phyloP scores from a whole-genome alignment of 2,888 invertebrate genomes.

The Nemapogon koenigi region DNA sequence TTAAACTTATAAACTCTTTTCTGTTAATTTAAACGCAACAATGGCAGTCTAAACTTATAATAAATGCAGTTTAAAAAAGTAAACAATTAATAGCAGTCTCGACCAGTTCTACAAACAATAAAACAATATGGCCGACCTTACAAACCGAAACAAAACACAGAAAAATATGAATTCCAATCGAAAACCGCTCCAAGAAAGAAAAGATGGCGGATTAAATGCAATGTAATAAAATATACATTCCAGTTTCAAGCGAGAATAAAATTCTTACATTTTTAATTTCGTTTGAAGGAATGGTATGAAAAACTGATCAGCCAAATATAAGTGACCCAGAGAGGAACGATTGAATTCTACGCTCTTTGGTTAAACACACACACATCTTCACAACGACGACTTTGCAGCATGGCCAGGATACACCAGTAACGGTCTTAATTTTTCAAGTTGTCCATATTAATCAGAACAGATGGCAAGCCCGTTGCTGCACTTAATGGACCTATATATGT shows the following conservation, averaged over 20 bases:
- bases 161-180: conserved; percentile 65
- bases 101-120: conserved; percentile 50
- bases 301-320: too few species aligned
- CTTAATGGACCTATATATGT: too few species aligned
- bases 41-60: conserved; percentile 20
- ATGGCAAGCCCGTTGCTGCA: too few species aligned
- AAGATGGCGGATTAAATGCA: conserved; percentile 64
- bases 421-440: too few species aligned
- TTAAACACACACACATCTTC: too few species aligned
- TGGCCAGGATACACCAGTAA: too few species aligned
- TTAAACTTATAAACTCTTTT: too few species aligned
- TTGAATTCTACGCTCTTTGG: too few species aligned
- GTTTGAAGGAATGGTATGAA: conserved; percentile 47
- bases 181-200: conserved; percentile 54
- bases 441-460: too few species aligned
- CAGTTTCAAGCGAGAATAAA: conserved; percentile 57
- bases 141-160: conserved; percentile 61
- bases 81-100: conserved; percentile 58
- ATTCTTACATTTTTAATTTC: conserved; percentile 66
- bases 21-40: background rate
- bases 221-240: conserved; percentile 65
- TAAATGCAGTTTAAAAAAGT: too few species aligned
- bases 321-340: too few species aligned
- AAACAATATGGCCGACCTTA: conserved; percentile 54
- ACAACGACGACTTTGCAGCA: too few species aligned